Percentiles rank a stretch among this genome's conserved stretches.
phyloP scores from a whole-genome alignment of 2,113 vertebrate species.

The Alethe castanea region DNA sequence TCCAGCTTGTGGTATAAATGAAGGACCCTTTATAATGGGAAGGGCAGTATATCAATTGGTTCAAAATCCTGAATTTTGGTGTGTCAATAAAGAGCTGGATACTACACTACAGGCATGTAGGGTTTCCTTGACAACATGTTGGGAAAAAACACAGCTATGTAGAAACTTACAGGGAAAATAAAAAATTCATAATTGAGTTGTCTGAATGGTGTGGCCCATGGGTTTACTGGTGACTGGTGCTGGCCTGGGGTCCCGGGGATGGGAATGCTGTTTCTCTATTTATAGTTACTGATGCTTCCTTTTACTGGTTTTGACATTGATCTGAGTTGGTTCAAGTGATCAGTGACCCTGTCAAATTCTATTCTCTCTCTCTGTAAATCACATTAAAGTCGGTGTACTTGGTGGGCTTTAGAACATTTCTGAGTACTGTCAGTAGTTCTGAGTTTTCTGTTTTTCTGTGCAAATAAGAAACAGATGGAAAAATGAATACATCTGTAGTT shows the following conservation, averaged over 20 bases:
- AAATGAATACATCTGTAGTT: not conserved
- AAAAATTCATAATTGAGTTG: not conserved
- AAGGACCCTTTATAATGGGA: not conserved
- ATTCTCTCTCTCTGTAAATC: not conserved
- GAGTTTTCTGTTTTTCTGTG: not conserved
- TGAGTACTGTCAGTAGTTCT: not conserved
- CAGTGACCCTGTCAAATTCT: not conserved
- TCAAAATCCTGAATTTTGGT: slow-evolving; percentile 25
- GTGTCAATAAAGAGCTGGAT: slow-evolving; percentile 44
- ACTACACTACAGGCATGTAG: slow-evolving; percentile 7
- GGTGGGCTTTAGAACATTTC: not conserved
- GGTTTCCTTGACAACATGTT: slow-evolving; percentile 70
- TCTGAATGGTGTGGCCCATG: not conserved
- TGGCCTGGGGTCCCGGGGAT: fast-evolving
- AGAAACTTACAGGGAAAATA: not conserved
- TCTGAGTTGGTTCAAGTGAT: not conserved
- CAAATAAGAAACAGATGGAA: slow-evolving; percentile 32
- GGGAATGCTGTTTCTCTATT: not conserved
- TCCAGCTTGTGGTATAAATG: not conserved
- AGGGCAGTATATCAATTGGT: not conserved
- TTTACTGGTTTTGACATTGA: not conserved
- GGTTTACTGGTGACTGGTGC: not conserved
- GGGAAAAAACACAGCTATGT: slow-evolving; percentile 24
- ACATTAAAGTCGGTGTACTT: not conserved
- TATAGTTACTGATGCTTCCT: not conserved